These are phyloP conservation scores for Propithecus perrieri DNA, from an alignment of 2,797 vertebrate genomes.

Conservation along the genomic window DNA sequence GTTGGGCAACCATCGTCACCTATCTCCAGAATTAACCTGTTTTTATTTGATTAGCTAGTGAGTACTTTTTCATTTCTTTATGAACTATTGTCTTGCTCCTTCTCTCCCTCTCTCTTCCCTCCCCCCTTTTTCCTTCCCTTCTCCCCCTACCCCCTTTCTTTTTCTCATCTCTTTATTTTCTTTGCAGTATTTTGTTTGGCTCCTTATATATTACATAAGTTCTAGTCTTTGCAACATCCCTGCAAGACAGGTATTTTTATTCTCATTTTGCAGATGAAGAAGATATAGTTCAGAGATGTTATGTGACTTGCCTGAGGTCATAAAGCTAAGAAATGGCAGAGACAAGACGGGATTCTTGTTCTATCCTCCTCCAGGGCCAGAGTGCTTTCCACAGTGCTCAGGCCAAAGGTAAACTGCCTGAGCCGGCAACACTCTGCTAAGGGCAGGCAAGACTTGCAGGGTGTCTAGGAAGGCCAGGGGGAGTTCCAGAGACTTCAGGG, in stretches of 20 bases:
- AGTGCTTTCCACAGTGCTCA: not conserved
- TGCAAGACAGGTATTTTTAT: not conserved
- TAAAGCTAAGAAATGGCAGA: not conserved
- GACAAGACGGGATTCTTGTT: not conserved
- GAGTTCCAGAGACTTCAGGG: not conserved
- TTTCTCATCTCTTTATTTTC: not conserved
- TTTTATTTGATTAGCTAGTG: not conserved
- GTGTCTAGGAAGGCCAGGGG: not conserved
- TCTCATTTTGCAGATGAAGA: not conserved
- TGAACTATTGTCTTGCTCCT: not conserved
- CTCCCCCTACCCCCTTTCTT: not conserved
- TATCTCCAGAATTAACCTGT: not conserved
- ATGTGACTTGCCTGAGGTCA: not conserved
- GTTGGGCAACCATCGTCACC: not conserved
- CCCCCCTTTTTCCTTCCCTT: not conserved
- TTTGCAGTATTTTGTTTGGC: not conserved
- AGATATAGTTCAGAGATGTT: not conserved
- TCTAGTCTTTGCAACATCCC: not conserved
- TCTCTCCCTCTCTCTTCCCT: not conserved
- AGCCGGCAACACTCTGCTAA: not conserved
- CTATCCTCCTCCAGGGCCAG: not conserved
- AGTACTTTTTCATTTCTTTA: not conserved
- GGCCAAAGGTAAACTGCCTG: not conserved
- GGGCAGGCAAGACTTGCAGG: not conserved
- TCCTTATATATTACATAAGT: not conserved